Conservation (phyloP, 2,113 vertebrate genomes). For the Vidua macroura region DNA sequence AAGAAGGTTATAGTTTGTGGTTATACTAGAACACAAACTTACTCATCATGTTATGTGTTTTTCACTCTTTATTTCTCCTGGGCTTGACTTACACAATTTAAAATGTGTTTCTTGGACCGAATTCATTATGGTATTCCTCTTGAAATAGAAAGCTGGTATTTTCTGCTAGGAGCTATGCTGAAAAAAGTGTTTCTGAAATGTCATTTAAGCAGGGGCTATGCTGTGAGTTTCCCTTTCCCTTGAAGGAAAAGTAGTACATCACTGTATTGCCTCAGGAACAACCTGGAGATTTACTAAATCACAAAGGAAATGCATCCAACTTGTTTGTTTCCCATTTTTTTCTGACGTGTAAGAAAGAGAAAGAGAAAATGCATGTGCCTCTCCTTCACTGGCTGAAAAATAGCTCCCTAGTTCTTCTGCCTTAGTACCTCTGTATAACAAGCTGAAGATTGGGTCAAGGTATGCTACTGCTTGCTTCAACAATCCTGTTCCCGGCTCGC, state of each 20-base stretch:
- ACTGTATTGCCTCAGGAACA: not conserved
- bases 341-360: not conserved
- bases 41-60: not conserved
- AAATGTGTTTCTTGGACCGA: not conserved
- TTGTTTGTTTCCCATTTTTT: not conserved
- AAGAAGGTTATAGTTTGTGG: not conserved
- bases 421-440: not conserved
- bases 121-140: not conserved
- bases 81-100: not conserved
- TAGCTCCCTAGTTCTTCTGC: not conserved
- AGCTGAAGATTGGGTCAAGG: not conserved
- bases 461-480: not conserved
- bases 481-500: rapidly evolving
- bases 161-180: not conserved
- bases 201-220: not conserved
- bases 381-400: not conserved
- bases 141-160: not conserved
- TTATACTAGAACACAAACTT: not conserved
- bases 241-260: not conserved
- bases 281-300: not conserved
- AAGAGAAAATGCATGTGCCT: not conserved
- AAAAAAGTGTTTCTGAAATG: not conserved
- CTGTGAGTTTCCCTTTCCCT: not conserved
- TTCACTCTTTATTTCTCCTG: not conserved
- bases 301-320: not conserved